Conservation (phyloP, 2,888 invertebrate species). For the Adelognathus sp. region DNA sequence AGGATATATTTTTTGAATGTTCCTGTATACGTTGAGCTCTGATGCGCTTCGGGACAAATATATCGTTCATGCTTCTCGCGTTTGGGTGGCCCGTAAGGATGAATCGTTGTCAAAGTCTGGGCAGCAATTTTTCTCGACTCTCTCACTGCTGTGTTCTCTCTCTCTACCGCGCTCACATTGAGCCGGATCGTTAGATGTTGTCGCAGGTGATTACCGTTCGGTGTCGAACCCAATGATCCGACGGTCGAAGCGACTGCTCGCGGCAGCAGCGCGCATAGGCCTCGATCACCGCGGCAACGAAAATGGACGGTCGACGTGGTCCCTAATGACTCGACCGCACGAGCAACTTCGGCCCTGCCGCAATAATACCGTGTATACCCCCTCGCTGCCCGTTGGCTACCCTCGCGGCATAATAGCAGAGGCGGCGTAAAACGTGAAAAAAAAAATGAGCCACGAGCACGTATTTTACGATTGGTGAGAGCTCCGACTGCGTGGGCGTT, state of each 20-base stretch:
- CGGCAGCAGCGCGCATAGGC: constrained; percentile 20
- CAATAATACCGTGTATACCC: constrained; percentile 10
- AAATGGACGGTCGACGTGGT: constrained; percentile 46
- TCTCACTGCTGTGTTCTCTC: constrained; percentile 14
- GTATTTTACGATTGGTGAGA: constrained; percentile 27
- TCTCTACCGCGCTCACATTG: neutral
- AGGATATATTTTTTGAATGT: neutral
- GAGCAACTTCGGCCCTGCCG: constrained; percentile 43
- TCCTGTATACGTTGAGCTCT: neutral
- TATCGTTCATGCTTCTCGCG: constrained; percentile 27
- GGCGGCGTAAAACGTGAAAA: constrained; percentile 4
- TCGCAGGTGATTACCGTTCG: constrained; percentile 60
- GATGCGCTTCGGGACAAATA: constrained; percentile 21
- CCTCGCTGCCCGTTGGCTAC: constrained; percentile 9
- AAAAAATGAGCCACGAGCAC: constrained; percentile 1
- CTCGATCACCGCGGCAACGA: constrained; percentile 39
- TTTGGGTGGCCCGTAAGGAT: constrained; percentile 53
- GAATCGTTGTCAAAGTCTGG: constrained; percentile 43
- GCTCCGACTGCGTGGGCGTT: constrained; percentile 33
- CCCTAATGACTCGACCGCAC: constrained; percentile 54
- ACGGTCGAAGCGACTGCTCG: constrained; percentile 43
- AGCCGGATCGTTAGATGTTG: constrained; percentile 56
- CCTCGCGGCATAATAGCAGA: constrained; percentile 13
- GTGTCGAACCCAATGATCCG: constrained; percentile 59
- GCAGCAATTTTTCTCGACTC: constrained; percentile 24